A percentile compares a stretch with the other conserved stretches of the same genome.
phyloP scores from a whole-genome alignment of 2,113 vertebrate species.

The Lamprologus speciosus region DNA sequence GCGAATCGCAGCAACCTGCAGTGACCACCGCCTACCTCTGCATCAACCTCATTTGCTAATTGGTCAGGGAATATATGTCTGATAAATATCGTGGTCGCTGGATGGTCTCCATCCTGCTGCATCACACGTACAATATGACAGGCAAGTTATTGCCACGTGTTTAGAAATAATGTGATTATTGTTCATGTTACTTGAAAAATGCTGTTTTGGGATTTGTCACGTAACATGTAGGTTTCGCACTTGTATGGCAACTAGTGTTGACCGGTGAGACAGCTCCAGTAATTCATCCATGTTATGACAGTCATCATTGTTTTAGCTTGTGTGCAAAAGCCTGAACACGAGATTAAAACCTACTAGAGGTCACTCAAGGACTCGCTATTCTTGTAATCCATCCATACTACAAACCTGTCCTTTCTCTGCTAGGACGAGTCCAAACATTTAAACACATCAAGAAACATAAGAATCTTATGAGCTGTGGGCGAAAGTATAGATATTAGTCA shows the following conservation, averaged over 20 bases:
- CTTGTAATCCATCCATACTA: not conserved
- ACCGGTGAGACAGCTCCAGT: not conserved
- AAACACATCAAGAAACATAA: not conserved
- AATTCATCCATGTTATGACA: not conserved
- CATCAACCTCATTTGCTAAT: not conserved
- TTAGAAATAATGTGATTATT: not conserved
- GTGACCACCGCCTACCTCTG: accelerated
- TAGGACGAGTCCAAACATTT: not conserved
- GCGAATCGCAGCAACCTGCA: not conserved
- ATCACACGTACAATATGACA: accelerated
- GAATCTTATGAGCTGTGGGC: not conserved
- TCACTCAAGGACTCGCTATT: accelerated
- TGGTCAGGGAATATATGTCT: not conserved
- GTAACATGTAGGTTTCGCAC: not conserved
- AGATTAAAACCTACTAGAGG: accelerated
- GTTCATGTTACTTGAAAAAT: not conserved
- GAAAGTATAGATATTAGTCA: not conserved
- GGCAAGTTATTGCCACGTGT: not conserved
- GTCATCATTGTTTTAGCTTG: not conserved
- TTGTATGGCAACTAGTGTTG: not conserved
- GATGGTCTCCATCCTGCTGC: not conserved
- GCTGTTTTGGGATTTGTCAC: not conserved
- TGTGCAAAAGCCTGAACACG: not conserved
- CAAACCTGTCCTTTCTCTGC: not conserved
- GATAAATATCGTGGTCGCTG: not conserved